Evolutionary conservation across 2,888 invertebrate species (phyloP), one percentile per base, ranked within the genome.

Genomic region (Melipona beecheii): DNA sequence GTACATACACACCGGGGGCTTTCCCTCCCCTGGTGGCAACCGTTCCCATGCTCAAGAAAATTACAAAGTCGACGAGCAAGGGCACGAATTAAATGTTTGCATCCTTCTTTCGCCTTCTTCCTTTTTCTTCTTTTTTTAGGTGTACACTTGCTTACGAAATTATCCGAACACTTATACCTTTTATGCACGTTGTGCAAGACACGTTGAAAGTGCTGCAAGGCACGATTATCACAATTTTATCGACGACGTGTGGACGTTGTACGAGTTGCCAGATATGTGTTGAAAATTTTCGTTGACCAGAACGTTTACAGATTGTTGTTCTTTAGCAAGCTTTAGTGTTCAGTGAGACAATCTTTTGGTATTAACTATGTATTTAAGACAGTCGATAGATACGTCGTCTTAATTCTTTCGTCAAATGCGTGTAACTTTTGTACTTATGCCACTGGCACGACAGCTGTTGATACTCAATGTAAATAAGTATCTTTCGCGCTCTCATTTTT

Each of bases 41-140:
- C 19, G 56, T 66, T 56, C 31, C 50, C 56, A 24, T 31, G 65
- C 54, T 24, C 9, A 58, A 50, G 19, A 56, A 50, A 73, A 73
- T 78, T 65, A 58, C 65, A n/a, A 24, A 65, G 49, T 43, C 49
- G 4, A 49, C 15, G 31, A 27, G 15, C 31, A 36, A 74, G 54
- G 11, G 19, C 9, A 36, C 9, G n/a, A 74, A 77, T 64, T 62
- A 71, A 77, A 70, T 43, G 69, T 64, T 64, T 64, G 56, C 24
- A 58, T 58, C 60, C 27, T 27, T 60, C 19, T 60, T 27, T 17
- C 4, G 11, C 9, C 36, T 15, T 21, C 5, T 13, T n/a, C 4
- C 11, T 58, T n/a, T n/a, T 49, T 6, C 24, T 49, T n/a, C 6
- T 15, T 21, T 24, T n/a, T 19, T 19, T 24, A 17, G 4, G 19